Evolutionary conservation across 2,113 vertebrate genomes (phyloP).

Genomic region (Atractosteus spatula): DNA sequence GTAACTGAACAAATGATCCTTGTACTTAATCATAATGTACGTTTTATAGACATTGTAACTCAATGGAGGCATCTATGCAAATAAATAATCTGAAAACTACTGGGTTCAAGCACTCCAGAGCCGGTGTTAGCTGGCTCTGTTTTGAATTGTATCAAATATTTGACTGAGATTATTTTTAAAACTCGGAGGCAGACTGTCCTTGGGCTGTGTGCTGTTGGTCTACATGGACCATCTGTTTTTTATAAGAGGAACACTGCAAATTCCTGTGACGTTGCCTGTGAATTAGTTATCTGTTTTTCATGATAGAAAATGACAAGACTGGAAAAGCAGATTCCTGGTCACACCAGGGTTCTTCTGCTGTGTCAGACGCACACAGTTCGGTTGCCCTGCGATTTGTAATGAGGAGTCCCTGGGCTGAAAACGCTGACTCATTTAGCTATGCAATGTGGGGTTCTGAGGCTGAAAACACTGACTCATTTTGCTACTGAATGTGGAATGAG

Average conservation of each 20-base stretch:
- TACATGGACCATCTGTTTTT: constrained; percentile 2
- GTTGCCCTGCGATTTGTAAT: neutral
- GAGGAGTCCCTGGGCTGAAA: neutral
- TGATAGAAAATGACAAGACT: neutral
- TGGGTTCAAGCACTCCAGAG: too few species aligned
- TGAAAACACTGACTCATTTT: too few species aligned
- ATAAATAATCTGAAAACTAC: too few species aligned
- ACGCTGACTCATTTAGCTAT: neutral
- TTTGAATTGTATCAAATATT: too few species aligned
- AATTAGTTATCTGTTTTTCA: neutral
- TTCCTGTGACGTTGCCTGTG: neutral
- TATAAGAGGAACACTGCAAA: neutral
- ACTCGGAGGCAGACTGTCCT: neutral
- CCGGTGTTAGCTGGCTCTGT: too few species aligned
- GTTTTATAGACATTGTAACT: too few species aligned
- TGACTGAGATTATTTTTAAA: too few species aligned
- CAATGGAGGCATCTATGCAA: too few species aligned
- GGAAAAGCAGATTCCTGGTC: neutral
- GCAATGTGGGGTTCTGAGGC: too few species aligned
- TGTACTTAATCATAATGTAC: too few species aligned
- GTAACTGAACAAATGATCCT: too few species aligned
- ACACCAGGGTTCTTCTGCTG: neutral
- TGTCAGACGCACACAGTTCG: neutral
- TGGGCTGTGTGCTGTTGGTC: neutral
- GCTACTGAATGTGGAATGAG: too few species aligned